Percentiles rank a stretch among this genome's conserved stretches.
phyloP scores from a whole-genome alignment of 2,113 vertebrate species.

The Lycaon pictus region DNA sequence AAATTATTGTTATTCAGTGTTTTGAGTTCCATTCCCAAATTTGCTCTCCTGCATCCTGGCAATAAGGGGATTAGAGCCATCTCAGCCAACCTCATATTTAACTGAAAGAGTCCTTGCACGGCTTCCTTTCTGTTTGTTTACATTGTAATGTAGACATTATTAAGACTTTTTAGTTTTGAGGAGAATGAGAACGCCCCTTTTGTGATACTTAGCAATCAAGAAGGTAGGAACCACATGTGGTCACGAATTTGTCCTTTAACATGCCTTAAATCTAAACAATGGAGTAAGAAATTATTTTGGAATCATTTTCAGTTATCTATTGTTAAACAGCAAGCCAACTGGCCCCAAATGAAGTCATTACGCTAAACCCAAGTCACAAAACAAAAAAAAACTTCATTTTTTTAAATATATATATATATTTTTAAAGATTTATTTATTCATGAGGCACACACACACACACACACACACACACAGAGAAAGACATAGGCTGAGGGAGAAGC shows the following conservation, averaged over 20 bases:
- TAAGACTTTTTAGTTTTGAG: background rate
- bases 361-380: background rate
- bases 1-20: background rate
- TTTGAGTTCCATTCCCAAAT: background rate
- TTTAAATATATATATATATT: no score
- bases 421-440: no score
- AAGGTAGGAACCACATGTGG: background rate
- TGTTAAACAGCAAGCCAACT: background rate
- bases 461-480: no score
- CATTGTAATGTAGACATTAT: background rate
- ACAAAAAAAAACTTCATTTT: background rate
- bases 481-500: no score
- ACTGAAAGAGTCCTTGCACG: background rate
- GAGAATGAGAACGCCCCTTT: background rate
- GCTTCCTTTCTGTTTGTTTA: background rate
- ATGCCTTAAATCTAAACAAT: conserved; percentile 32
- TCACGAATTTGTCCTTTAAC: background rate
- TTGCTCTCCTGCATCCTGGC: background rate
- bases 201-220: background rate
- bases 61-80: background rate
- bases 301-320: background rate
- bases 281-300: background rate
- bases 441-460: no score
- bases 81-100: background rate
- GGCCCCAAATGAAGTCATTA: background rate